Conservation (phyloP, 2,888 invertebrate species). For the Aporophyla nigra region DNA sequence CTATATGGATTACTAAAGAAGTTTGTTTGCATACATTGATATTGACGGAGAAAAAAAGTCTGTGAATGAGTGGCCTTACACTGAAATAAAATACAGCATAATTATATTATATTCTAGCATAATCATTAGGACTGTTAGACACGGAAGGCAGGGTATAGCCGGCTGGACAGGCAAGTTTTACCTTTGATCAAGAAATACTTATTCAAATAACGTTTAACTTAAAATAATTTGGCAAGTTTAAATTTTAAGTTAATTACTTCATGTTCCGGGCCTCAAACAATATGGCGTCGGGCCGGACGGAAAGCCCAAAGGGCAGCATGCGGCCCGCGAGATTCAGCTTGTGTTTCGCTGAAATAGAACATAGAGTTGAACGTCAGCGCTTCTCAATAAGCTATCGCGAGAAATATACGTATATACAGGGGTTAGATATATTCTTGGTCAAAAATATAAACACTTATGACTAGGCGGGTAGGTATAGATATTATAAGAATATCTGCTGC, state of each 20-base stretch:
- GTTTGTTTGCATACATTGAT: background rate
- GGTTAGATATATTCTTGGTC: conserved; percentile 42
- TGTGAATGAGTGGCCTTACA: background rate
- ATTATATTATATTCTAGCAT: conserved; percentile 12
- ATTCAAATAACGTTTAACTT: conserved; percentile 33
- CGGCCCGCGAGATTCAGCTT: conserved; percentile 64
- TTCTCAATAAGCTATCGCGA: conserved; percentile 8
- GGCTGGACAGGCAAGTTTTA: conserved; percentile 14
- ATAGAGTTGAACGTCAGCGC: conserved; percentile 42
- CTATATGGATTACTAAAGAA: background rate
- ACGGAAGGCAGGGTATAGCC: conserved; percentile 18
- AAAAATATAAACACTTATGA: conserved; percentile 42
- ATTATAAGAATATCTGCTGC: background rate
- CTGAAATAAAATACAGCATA: conserved; percentile 36
- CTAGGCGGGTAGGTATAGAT: background rate
- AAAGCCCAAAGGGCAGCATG: conserved; percentile 65
- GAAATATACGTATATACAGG: background rate
- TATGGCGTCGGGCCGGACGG: conserved; percentile 63
- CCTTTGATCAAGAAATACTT: conserved; percentile 48
- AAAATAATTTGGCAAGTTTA: conserved; percentile 43
- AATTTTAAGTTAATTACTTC: conserved; percentile 59
- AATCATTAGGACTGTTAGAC: conserved; percentile 13
- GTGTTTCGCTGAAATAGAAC: conserved; percentile 62
- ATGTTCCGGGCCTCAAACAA: conserved; percentile 65
- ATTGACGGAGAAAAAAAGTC: background rate